Percentiles rank a stretch among this genome's conserved stretches.
These are phyloP conservation scores for Oxycera nigricornis DNA, from an alignment of 2,888 invertebrate species.

Conservation along the genomic window DNA sequence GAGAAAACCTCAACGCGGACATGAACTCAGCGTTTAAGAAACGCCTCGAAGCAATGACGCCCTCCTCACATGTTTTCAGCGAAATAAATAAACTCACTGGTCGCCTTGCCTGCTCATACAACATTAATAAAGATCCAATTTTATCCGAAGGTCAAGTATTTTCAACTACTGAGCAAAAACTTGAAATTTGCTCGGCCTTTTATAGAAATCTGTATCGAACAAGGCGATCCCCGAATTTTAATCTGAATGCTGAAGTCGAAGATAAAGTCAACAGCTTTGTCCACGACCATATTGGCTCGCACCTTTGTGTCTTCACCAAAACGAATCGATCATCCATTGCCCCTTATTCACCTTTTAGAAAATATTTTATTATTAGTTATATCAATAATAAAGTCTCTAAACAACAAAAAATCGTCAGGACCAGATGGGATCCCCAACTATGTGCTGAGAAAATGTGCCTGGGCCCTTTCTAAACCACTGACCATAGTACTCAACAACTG, in stretches of 20 bases:
- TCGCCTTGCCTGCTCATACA: background rate
- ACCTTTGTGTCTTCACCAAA: background rate
- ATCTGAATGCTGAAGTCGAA: background rate
- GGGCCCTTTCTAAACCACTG: too few relatives aligned
- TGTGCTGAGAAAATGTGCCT: too few relatives aligned
- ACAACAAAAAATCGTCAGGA: too few relatives aligned
- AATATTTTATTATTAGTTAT: background rate
- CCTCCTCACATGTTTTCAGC: background rate
- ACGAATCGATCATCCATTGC: background rate
- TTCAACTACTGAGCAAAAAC: background rate
- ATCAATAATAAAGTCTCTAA: background rate
- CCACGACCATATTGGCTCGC: background rate
- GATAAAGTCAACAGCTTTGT: background rate
- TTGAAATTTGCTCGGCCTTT: background rate
- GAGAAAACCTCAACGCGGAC: too few relatives aligned
- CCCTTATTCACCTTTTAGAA: background rate
- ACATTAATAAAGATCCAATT: background rate
- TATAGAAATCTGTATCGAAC: background rate
- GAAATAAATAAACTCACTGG: background rate
- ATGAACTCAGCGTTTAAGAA: background rate
- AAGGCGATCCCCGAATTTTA: background rate
- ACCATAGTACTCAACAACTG: background rate
- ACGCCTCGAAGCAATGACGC: background rate
- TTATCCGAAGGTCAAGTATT: background rate
- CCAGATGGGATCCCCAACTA: too few relatives aligned